Conservation (phyloP, 2,888 invertebrate genomes). For the Apotomis capreana region DNA sequence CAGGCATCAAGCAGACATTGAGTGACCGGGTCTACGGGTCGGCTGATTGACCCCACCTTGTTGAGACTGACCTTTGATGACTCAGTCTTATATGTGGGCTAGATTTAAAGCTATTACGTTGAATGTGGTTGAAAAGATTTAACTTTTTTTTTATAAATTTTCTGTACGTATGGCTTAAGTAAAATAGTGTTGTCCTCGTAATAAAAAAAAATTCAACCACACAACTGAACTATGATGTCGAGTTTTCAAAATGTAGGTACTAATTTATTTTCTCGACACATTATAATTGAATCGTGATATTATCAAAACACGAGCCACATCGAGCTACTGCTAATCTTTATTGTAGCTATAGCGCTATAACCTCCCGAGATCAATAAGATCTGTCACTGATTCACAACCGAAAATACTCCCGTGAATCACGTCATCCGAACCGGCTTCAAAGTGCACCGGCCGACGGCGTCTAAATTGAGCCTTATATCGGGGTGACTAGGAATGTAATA, state of each 20-base stretch:
- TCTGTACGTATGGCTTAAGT: too few relatives aligned
- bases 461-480: constrained; percentile 8
- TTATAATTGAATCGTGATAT: neutral
- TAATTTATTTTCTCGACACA: neutral
- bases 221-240: too few relatives aligned
- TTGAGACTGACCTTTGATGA: constrained; percentile 20
- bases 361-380: constrained; percentile 37
- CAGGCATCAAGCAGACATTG: too few relatives aligned
- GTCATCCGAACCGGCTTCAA: constrained; percentile 43
- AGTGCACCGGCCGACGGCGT: constrained; percentile 13
- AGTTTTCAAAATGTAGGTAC: too few relatives aligned
- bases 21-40: neutral
- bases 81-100: constrained; percentile 2
- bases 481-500: constrained; percentile 10
- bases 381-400: constrained; percentile 42
- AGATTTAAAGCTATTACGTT: neutral
- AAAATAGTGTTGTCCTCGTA: too few relatives aligned
- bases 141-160: too few relatives aligned
- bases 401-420: constrained; percentile 46
- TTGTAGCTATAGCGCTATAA: constrained; percentile 16
- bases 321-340: constrained; percentile 16
- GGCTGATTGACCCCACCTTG: constrained; percentile 14
- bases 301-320: neutral
- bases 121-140: neutral
- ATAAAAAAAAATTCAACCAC: too few relatives aligned